Conservation (phyloP, 1,140 invertebrate species). For the Caenorhabditis remanei region DNA sequence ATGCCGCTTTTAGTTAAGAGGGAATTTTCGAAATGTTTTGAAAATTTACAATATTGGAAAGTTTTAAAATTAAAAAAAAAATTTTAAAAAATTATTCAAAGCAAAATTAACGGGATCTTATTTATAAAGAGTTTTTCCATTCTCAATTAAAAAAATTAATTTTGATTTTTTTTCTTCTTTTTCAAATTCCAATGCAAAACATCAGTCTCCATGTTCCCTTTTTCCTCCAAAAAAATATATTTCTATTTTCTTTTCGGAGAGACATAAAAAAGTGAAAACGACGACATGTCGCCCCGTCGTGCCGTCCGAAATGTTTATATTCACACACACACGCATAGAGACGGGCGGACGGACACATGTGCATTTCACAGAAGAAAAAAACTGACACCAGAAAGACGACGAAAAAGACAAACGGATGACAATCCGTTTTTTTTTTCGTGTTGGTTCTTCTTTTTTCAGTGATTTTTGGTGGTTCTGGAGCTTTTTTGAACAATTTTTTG, state of each 20-base stretch:
- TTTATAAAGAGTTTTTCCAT: too few species aligned
- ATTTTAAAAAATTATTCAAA: too few species aligned
- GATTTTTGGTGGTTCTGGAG: neutral
- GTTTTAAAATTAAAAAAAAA: too few species aligned
- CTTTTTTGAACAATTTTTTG: neutral
- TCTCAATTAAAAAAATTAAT: neutral
- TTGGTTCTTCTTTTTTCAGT: neutral
- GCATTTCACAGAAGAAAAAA: neutral
- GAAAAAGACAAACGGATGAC: too few species aligned
- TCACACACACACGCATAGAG: neutral
- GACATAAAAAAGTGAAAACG: conserved; percentile 39
- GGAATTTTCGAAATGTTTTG: too few species aligned
- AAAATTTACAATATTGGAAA: too few species aligned
- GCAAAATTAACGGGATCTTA: too few species aligned
- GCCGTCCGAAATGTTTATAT: conserved; percentile 40
- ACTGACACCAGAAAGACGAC: neutral
- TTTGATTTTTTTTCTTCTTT: too few species aligned
- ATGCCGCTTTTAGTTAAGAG: too few species aligned
- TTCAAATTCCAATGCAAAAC: neutral
- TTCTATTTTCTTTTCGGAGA: neutral
- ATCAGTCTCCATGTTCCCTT: too few species aligned
- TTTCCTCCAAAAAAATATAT: too few species aligned
- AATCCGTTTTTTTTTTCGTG: neutral
- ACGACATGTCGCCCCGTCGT: neutral
- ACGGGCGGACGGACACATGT: neutral